These are phyloP conservation scores for Sebastolobus alascanus DNA, from an alignment of 2,797 vertebrate genomes.

Conservation along the genomic window DNA sequence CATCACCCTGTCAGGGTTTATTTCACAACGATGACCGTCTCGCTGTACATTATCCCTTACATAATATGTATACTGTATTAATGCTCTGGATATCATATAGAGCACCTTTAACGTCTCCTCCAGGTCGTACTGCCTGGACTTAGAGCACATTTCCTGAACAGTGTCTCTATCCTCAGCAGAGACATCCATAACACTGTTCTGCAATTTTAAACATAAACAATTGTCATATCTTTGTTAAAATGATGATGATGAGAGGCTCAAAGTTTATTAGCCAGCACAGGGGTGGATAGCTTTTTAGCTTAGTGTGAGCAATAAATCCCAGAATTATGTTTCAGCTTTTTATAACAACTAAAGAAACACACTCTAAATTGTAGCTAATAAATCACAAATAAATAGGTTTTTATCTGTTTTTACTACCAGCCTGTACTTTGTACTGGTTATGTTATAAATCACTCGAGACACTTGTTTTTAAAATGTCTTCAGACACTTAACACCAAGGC, in stretches of 20 bases:
- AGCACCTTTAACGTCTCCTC: background rate
- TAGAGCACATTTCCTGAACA: no score
- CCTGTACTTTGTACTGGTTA: conserved; percentile 40
- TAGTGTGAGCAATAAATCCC: background rate
- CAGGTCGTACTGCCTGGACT: background rate
- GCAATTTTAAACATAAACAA: no score
- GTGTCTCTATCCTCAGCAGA: no score
- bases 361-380: background rate
- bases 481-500: background rate
- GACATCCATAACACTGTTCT: no score
- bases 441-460: conserved; percentile 22
- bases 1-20: no score
- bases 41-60: no score
- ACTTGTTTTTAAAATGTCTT: background rate
- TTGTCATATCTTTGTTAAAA: no score
- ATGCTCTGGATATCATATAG: no score
- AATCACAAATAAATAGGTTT: background rate
- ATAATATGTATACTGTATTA: no score
- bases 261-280: background rate
- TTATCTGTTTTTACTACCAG: conserved; percentile 2
- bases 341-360: background rate
- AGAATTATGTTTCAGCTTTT: background rate
- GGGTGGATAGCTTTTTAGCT: background rate
- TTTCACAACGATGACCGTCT: no score
- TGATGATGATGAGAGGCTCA: no score